Evolutionary conservation across 1,140 invertebrate species (phyloP), one percentile per base, ranked within the genome.

Genomic region (Thaumetopoea pityocampa): DNA sequence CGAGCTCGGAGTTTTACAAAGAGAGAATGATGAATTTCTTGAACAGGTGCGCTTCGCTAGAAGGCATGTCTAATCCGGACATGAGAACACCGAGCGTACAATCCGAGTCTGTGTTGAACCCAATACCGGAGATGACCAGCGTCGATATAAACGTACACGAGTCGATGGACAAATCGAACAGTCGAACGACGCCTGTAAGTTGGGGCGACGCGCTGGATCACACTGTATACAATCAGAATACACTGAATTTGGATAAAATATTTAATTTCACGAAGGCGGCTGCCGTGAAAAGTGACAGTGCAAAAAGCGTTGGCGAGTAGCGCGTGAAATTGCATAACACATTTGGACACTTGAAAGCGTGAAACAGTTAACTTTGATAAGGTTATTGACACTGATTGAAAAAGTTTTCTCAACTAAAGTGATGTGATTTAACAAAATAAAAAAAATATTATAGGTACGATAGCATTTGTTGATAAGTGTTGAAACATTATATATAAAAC

Each of bases 1-100:
- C 84, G 0, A 85, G 71, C 45, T 83, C 83, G 1, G 85, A 87
- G 44, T 74, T 76, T 49, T 86, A 87, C 37, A 82, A 80, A 47
- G 84, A 87, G 33, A 41, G 85, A 18, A 85, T 87, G 74, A 71
- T 85, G 49, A 85, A 71, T 40, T 87, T 87, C 42, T 52, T 87
- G 17, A 85, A 85, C 42, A 45, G 69, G 7, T 83, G 81, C 33
- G 73, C 72, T 0, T 73, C 69, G 5, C 48, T 68, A 10, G 80
- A 80, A 33, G 69, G 65, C 4, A 38, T 68, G 4, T 79, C 74
- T 0, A 73, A 78, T 22, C 62, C 68, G 1, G 77, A 81, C 16
- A 63, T 64, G n/a, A 45, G 50, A 19, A 67, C 67, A 0, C 68
- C 74, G 0, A 78, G 74, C 10, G 59, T 77, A 0, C 69, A 79